phyloP scores from a whole-genome alignment of 2,797 vertebrate species.

The Australoheros facetus region DNA sequence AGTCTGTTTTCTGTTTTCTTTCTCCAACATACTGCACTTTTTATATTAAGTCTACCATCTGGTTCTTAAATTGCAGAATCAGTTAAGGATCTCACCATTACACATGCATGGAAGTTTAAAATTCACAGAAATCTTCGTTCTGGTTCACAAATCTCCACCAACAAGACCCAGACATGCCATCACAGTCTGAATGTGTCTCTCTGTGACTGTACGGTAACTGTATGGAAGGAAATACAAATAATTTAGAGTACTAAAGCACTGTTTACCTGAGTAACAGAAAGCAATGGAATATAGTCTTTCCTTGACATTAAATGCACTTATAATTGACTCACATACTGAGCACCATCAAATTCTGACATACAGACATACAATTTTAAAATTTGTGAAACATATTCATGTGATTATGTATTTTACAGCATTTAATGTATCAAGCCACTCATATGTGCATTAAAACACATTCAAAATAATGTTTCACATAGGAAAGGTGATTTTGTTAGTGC shows the following conservation, averaged over 20 bases:
- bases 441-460: background rate
- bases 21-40: conserved; percentile 15
- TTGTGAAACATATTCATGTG: background rate
- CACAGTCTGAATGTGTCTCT: conserved; percentile 14
- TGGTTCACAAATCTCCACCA: conserved; percentile 2
- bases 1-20: background rate
- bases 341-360: background rate
- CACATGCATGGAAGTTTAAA: conserved; percentile 18
- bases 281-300: accelerated
- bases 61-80: background rate
- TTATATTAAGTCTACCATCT: conserved; percentile 26
- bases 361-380: background rate
- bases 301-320: background rate
- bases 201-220: background rate
- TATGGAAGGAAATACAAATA: background rate
- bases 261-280: background rate
- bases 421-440: background rate
- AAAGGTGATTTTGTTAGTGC: background rate
- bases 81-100: conserved; percentile 51
- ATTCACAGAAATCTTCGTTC: background rate
- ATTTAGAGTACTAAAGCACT: background rate
- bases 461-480: background rate
- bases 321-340: background rate
- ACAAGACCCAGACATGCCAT: conserved; percentile 8
- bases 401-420: background rate